These are phyloP conservation scores for Prochilodus magdalenae DNA, from an alignment of 2,113 vertebrate genomes.

Conservation along the genomic window DNA sequence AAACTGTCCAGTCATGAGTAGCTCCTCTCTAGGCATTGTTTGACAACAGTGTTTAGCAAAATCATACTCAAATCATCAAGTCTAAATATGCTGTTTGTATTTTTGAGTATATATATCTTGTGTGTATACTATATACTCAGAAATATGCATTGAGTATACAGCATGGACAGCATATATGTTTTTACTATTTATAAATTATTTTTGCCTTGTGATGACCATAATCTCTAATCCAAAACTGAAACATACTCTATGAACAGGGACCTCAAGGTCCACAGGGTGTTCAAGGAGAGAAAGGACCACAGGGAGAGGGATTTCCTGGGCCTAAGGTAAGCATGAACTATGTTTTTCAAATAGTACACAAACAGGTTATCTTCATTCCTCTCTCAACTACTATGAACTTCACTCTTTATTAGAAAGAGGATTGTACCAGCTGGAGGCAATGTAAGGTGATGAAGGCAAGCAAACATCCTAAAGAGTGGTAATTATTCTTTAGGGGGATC, in stretches of 20 bases:
- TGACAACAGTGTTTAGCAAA: too few relatives aligned
- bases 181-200: too few relatives aligned
- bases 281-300: slow-evolving; percentile 85
- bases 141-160: not conserved
- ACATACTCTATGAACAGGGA: slow-evolving; percentile 75
- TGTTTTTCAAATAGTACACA: not conserved
- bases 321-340: slow-evolving; percentile 79
- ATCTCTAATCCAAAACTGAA: not conserved
- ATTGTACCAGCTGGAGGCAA: slow-evolving; percentile 3
- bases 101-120: too few relatives aligned
- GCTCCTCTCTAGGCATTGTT: too few relatives aligned
- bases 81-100: too few relatives aligned
- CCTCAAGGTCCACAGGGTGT: slow-evolving; percentile 88
- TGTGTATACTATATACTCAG: too few relatives aligned
- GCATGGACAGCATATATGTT: too few relatives aligned
- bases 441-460: not conserved
- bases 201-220: not conserved
- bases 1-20: too few relatives aligned
- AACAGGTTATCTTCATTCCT: not conserved
- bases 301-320: slow-evolving; percentile 88
- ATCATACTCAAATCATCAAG: too few relatives aligned
- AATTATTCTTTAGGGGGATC: not conserved
- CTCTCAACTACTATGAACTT: not conserved
- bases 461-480: not conserved
- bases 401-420: slow-evolving; percentile 16